Evolutionary conservation across 2,888 invertebrate genomes (phyloP).

Genomic region (Phlogophora meticulosa): DNA sequence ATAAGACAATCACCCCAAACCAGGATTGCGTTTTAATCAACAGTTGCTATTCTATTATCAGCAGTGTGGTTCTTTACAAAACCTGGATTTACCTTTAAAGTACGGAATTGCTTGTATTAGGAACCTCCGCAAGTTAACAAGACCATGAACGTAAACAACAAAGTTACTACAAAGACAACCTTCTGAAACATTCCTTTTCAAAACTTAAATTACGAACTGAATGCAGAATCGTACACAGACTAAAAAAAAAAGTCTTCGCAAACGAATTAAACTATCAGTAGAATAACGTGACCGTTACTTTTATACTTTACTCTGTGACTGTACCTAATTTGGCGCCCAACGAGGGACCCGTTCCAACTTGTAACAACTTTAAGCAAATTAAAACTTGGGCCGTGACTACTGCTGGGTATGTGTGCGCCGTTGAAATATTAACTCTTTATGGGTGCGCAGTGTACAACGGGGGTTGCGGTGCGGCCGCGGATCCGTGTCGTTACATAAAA

Average conservation of each 20-base stretch:
- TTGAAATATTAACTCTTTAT: constrained; percentile 91
- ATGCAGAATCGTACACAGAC: constrained; percentile 72
- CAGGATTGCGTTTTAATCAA: too few relatives aligned
- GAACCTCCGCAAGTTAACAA: constrained; percentile 10
- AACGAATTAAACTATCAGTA: constrained; percentile 87
- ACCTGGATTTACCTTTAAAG: too few relatives aligned
- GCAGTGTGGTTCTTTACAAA: too few relatives aligned
- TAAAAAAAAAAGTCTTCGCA: constrained; percentile 75
- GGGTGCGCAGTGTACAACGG: constrained; percentile 85
- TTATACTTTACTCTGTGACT: constrained; percentile 76
- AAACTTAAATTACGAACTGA: constrained; percentile 75
- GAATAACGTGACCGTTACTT: constrained; percentile 78
- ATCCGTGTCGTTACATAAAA: constrained; percentile 84
- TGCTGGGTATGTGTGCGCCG: constrained; percentile 86
- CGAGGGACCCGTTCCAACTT: constrained; percentile 89
- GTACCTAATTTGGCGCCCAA: constrained; percentile 89
- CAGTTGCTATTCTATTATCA: too few relatives aligned
- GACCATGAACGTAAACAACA: constrained; percentile 32
- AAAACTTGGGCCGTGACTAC: constrained; percentile 89
- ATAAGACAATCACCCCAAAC: too few relatives aligned
- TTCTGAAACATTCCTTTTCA: constrained; percentile 37
- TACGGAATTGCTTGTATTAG: too few relatives aligned
- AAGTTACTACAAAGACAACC: constrained; percentile 39
- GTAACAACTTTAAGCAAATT: constrained; percentile 91
- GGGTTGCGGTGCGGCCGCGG: constrained; percentile 77